Base-by-base conservation (phyloP, 2,797 vertebrate species). In the Sebastiscus tertius region DNA sequence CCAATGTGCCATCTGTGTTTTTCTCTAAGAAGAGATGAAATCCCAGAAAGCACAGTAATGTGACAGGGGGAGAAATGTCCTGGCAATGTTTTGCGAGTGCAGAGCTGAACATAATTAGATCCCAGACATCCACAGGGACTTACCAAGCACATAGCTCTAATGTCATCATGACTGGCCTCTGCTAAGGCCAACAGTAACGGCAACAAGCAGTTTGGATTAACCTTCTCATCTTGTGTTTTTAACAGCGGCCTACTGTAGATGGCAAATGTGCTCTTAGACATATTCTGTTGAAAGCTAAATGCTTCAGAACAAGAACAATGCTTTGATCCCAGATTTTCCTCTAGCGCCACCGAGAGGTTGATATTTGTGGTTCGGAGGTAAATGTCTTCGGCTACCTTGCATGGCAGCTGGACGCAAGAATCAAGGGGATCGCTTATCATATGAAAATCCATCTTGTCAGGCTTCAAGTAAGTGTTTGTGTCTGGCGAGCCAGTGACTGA, bases 1-100 rank as follows among this genome's bases (percentile, higher is more conserved):
- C 86, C 88, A 86, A 70, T 80, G 89, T 81, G 88, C 89, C 94
- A 92, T 95, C 92, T 94, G 92, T 93, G 92, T 91, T 93, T 87
- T 87, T 82, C 86, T 88, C 77, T 22, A 66, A 75, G 72, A 89
- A 84, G 74, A 92, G 79, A 88, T 81, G 72, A 90, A 92, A 90
- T 93, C 87, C 90, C 89, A 92, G 77, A 91, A 92, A 84, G 83
- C 75, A 70, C 79, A 74, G 83, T 77, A 80, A 92, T 87, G 87
- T 92, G 88, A 83, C 89, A 89, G 82, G 66, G 78, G 82, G 73
- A 90, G 75, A 88, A 90, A 88, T 84, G 84, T 82, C 83, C 84
- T 62, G 5, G 65, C 75, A 69, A 84, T 79, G 81, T 84, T 91
- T 80, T 72, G 70, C 3, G 70, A 90, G 81, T 74, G 85, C 77